Percentiles rank a stretch among this genome's conserved stretches.
phyloP scores from a whole-genome alignment of 2,888 invertebrate genomes.

The Dynastes tityus region DNA sequence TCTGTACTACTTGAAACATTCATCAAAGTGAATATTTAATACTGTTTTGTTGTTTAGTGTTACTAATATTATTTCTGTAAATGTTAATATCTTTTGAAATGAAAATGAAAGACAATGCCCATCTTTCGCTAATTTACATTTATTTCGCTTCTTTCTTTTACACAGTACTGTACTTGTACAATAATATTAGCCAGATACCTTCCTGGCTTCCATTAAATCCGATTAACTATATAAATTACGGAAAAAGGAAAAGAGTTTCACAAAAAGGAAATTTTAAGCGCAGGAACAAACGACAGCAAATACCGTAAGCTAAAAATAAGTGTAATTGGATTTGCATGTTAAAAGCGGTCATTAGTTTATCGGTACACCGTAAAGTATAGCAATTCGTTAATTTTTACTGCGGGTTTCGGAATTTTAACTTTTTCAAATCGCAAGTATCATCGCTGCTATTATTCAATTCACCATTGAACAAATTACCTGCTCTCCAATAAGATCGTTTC shows the following conservation, averaged over 20 bases:
- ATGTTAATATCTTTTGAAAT: too few species aligned
- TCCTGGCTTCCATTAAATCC: too few species aligned
- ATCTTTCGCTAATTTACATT: too few species aligned
- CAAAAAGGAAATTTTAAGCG: background rate
- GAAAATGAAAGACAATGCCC: too few species aligned
- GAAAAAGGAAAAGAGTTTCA: background rate
- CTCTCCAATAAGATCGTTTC: background rate
- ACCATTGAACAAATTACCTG: background rate
- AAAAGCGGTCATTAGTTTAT: background rate
- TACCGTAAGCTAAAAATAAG: background rate
- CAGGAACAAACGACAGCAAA: too few species aligned
- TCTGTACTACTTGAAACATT: too few species aligned
- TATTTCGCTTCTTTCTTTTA: too few species aligned
- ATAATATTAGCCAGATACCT: too few species aligned
- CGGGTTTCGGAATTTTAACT: background rate
- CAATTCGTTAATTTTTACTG: slow-evolving; percentile 1
- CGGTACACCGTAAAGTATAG: slow-evolving; percentile 1
- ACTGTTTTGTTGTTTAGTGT: too few species aligned
- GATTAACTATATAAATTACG: background rate
- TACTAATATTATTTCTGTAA: too few species aligned
- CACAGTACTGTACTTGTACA: too few species aligned
- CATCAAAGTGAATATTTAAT: too few species aligned
- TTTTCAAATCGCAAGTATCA: background rate
- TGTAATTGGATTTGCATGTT: slow-evolving; percentile 6
- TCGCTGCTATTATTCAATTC: background rate